phyloP scores from a whole-genome alignment of 2,113 vertebrate genomes.

The Tamias sibiricus region DNA sequence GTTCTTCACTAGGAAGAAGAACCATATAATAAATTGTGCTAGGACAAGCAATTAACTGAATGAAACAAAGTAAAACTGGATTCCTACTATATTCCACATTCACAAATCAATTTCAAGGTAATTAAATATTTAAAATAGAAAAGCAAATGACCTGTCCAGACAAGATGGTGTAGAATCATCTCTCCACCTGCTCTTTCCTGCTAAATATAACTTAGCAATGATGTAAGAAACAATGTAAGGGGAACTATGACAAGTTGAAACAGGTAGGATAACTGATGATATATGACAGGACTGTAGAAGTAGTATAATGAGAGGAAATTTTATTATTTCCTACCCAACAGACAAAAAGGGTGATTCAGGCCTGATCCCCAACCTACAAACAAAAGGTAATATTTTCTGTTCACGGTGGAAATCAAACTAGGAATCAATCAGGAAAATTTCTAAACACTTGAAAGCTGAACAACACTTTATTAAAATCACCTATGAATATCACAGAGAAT shows the following conservation, averaged over 20 bases:
- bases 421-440: background rate
- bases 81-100: background rate
- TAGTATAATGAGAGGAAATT: background rate
- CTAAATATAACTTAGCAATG: background rate
- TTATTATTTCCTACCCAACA: background rate
- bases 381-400: background rate
- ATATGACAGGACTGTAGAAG: background rate
- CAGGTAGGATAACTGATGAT: background rate
- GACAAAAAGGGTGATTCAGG: background rate
- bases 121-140: constrained; percentile 30
- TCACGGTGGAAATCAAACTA: background rate
- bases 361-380: background rate
- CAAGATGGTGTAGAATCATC: background rate
- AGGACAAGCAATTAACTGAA: background rate
- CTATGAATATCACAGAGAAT: background rate
- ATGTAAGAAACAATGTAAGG: background rate
- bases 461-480: background rate
- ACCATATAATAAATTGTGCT: background rate
- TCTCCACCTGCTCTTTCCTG: background rate
- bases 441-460: background rate
- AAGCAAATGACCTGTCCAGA: background rate
- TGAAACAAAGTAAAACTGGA: background rate
- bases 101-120: background rate
- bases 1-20: background rate
- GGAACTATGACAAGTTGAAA: background rate